These are phyloP conservation scores for Polypterus bichir DNA, from an alignment of 2,113 vertebrate genomes.

Conservation along the genomic window DNA sequence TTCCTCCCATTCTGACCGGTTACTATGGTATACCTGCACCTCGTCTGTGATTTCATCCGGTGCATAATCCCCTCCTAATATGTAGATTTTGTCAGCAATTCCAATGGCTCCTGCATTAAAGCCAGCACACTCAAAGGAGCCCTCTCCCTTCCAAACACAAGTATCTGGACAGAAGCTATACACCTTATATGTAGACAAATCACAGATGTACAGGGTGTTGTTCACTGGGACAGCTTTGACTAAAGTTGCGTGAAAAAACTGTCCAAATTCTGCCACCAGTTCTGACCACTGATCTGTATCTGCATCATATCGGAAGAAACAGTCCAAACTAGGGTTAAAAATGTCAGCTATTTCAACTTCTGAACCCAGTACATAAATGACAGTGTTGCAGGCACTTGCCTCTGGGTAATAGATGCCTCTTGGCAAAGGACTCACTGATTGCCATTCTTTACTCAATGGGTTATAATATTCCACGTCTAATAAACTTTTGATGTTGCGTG, in stretches of 20 bases:
- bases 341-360: conserved; percentile 82
- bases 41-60: conserved; percentile 95
- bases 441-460: conserved; percentile 71
- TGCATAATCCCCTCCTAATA: conserved; percentile 91
- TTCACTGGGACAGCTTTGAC: conserved; percentile 85
- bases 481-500: conserved; percentile 62
- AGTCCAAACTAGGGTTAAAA: conserved; percentile 91
- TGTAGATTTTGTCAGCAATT: conserved; percentile 81
- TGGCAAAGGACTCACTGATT: conserved; percentile 69
- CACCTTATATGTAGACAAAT: conserved; percentile 92
- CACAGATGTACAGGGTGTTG: conserved; percentile 79
- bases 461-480: conserved; percentile 83
- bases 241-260: conserved; percentile 88
- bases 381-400: conserved; percentile 69
- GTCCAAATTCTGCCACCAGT: conserved; percentile 85
- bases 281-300: conserved; percentile 83
- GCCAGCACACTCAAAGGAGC: conserved; percentile 91
- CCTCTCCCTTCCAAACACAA: conserved; percentile 83
- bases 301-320: conserved; percentile 82
- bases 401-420: conserved; percentile 87
- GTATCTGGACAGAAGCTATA: conserved; percentile 94
- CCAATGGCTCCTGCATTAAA: conserved; percentile 92
- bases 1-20: conserved; percentile 85
- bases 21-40: conserved; percentile 85
- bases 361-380: conserved; percentile 86